Evolutionary conservation across 2,113 vertebrate species (phyloP).

Genomic region (Leptobrachium ailaonicum): DNA sequence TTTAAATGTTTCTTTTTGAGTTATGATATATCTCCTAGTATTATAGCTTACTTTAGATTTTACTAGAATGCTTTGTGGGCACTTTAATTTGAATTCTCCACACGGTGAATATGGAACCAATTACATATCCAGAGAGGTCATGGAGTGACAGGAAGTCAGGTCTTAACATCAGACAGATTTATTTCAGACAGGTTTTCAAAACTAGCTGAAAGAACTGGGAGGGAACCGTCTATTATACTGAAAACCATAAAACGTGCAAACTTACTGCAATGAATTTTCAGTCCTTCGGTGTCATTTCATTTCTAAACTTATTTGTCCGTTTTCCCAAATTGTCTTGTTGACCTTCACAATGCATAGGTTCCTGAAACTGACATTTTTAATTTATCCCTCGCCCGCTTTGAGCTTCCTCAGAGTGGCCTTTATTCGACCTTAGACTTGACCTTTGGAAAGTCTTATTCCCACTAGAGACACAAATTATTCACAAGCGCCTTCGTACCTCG

Average conservation of each 20-base stretch:
- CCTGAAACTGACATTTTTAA: slow-evolving; percentile 15
- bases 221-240: background rate
- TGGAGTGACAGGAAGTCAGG: background rate
- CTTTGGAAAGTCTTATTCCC: slow-evolving; percentile 34
- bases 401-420: slow-evolving; percentile 27
- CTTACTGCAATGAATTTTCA: background rate
- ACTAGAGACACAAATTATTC: slow-evolving; percentile 28
- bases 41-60: background rate
- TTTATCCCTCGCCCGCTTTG: background rate
- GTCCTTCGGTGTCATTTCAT: background rate
- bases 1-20: no score
- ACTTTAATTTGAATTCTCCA: background rate
- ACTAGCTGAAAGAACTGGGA: background rate
- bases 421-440: slow-evolving; percentile 31
- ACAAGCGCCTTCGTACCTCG: slow-evolving; percentile 18
- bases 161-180: background rate
- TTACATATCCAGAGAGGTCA: slow-evolving; percentile 29
- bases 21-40: no score
- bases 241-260: background rate
- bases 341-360: background rate
- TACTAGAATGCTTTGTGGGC: slow-evolving; percentile 4
- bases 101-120: slow-evolving; percentile 28
- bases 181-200: background rate
- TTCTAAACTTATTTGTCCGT: background rate
- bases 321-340: background rate